Evolutionary conservation across 2,113 vertebrate species (phyloP).

Genomic region (Herpailurus yagouaroundi): DNA sequence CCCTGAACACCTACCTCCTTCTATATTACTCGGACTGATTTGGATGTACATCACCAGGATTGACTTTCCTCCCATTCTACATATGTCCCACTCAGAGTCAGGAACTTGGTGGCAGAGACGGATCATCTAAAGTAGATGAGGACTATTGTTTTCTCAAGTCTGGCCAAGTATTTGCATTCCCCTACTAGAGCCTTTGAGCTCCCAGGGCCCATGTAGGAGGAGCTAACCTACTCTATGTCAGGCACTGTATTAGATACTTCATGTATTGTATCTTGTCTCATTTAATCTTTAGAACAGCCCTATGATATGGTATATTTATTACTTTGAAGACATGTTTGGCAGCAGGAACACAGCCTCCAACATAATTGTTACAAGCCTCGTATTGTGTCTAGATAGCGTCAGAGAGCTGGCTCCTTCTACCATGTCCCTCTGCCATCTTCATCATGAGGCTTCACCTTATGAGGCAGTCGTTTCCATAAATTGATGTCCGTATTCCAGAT

Average conservation of each 20-base stretch:
- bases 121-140: not conserved
- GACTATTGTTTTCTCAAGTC: not conserved
- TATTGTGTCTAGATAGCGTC: not conserved
- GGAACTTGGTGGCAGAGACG: not conserved
- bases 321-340: not conserved
- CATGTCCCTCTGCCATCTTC: not conserved
- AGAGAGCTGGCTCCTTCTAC: not conserved
- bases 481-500: not conserved
- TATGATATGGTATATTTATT: not conserved
- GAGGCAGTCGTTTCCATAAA: not conserved
- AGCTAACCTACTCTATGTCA: not conserved
- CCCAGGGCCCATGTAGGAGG: not conserved
- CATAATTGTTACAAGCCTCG: no score
- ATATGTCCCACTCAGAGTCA: not conserved
- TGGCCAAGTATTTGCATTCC: no score
- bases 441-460: not conserved
- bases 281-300: not conserved
- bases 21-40: no score
- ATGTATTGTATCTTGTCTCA: not conserved
- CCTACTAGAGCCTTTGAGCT: not conserved
- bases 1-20: not conserved
- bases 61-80: not conserved
- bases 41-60: fast-evolving
- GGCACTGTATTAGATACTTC: not conserved
- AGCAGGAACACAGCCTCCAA: not conserved